Evolutionary conservation across 1,140 invertebrate species (phyloP).

Genomic region (Planococcus citri): DNA sequence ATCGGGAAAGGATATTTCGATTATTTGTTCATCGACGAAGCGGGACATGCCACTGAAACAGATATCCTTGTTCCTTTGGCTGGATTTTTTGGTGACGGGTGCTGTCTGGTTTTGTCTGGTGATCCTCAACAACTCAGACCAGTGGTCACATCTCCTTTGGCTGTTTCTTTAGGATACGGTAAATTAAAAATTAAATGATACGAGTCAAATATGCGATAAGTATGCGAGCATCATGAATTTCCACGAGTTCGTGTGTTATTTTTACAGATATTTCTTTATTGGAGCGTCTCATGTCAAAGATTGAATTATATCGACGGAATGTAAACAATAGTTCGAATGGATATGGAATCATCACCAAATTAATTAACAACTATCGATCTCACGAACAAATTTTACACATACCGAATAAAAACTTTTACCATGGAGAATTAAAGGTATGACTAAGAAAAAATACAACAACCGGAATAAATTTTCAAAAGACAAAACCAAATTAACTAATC

Average conservation of each 20-base stretch:
- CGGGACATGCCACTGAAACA: conserved; percentile 79
- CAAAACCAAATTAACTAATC: no score
- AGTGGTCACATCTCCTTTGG: conserved; percentile 53
- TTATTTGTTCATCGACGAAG: conserved; percentile 80
- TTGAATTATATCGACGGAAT: conserved; percentile 3
- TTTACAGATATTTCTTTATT: conserved; percentile 20
- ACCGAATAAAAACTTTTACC: conserved; percentile 51
- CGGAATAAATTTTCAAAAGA: no score
- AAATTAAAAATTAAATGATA: conserved; percentile 21
- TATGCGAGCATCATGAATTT: no score
- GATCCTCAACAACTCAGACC: conserved; percentile 86
- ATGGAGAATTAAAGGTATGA: conserved; percentile 39
- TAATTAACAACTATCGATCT: conserved; percentile 56
- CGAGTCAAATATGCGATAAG: not conserved
- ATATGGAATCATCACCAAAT: conserved; percentile 50
- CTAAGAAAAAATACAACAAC: conserved; percentile 20
- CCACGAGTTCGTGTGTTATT: not conserved
- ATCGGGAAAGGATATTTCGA: conserved; percentile 65
- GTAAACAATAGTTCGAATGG: conserved; percentile 45
- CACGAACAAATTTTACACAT: conserved; percentile 45
- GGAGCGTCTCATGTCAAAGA: conserved; percentile 10
- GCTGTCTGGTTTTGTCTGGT: conserved; percentile 61
- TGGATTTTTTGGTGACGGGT: conserved; percentile 37
- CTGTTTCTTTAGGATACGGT: conserved; percentile 46
- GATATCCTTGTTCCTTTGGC: conserved; percentile 59